Conservation (phyloP, 2,113 vertebrate species). For the Crotophaga sulcirostris region DNA sequence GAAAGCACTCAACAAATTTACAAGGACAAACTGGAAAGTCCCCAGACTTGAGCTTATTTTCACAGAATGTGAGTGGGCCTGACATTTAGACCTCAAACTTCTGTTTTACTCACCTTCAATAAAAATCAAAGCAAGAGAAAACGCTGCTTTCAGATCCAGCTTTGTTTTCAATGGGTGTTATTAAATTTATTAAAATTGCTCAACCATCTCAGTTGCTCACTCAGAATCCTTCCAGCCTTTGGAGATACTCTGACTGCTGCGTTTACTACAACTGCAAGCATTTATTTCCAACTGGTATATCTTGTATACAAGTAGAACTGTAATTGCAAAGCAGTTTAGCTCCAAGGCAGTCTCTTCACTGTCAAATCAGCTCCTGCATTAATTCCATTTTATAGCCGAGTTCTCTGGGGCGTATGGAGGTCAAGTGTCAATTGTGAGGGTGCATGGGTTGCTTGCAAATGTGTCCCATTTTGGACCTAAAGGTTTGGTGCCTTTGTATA, state of each 20-base stretch:
- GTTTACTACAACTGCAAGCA: not conserved
- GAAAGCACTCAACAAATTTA: not conserved
- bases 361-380: not conserved
- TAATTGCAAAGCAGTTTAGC: not conserved
- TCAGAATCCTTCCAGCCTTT: not conserved
- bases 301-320: not conserved
- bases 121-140: not conserved
- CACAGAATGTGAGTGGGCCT: not conserved
- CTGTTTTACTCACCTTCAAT: not conserved
- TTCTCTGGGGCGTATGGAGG: not conserved
- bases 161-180: not conserved
- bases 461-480: not conserved
- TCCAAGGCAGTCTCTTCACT: not conserved
- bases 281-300: not conserved
- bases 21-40: not conserved
- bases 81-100: not conserved
- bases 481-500: not conserved
- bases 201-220: not conserved
- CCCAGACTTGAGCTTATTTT: not conserved
- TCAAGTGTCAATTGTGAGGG: not conserved
- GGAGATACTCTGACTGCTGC: not conserved
- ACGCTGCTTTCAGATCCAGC: not conserved
- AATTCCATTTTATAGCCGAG: not conserved
- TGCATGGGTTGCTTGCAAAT: not conserved
- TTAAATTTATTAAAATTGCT: not conserved